phyloP scores from a whole-genome alignment of 2,888 invertebrate species.

The Malachius bipustulatus region DNA sequence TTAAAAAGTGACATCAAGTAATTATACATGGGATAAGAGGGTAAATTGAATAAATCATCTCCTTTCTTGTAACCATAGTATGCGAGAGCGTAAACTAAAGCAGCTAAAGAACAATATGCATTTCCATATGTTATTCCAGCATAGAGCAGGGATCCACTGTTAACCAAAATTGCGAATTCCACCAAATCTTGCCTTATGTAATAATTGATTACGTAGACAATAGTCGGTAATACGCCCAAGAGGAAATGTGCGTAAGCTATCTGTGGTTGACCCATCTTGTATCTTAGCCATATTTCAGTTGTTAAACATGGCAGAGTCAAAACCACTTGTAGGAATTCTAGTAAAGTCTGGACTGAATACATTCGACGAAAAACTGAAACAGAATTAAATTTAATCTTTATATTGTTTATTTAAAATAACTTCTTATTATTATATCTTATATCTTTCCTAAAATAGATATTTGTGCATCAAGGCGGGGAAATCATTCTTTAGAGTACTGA shows the following conservation, averaged over 20 bases:
- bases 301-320: conserved; percentile 1
- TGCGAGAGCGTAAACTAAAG: background rate
- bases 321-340: conserved; percentile 1
- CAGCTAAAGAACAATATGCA: background rate
- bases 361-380: no score
- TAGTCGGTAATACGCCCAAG: background rate
- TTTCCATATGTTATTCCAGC: background rate
- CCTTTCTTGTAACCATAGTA: background rate
- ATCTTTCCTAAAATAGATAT: no score
- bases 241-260: background rate
- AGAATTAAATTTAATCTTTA: no score
- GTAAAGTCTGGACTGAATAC: conserved; percentile 1
- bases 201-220: background rate
- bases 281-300: conserved; percentile 1
- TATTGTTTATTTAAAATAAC: no score
- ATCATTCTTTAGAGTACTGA: no score
- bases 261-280: background rate
- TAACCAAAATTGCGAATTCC: background rate
- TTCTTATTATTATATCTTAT: no score
- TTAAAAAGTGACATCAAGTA: background rate
- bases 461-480: no score
- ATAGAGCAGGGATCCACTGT: background rate
- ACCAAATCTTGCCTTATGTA: background rate
- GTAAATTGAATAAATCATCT: background rate
- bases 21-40: background rate